Evolutionary conservation across 2,113 vertebrate genomes (phyloP).

Genomic region (Phrynosoma platyrhinos): DNA sequence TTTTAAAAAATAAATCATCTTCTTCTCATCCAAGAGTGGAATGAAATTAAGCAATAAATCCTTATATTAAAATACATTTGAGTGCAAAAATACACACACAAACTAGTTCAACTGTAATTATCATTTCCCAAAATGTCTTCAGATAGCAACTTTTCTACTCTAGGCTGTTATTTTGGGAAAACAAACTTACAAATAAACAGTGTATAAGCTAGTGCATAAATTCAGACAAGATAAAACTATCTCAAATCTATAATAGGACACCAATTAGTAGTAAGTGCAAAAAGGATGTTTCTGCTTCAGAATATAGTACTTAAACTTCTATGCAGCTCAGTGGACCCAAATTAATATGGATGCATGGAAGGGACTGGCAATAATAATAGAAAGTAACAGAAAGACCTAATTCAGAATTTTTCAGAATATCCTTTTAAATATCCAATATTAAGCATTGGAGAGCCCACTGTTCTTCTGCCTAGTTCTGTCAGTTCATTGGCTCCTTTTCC

Average conservation of each 20-base stretch:
- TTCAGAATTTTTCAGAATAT: background rate
- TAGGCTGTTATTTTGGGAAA: background rate
- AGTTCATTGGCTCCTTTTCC: background rate
- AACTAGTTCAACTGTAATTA: conserved; percentile 8
- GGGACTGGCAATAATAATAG: conserved; percentile 5
- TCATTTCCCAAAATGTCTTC: background rate
- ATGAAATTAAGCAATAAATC: conserved; percentile 13
- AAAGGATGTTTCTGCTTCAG: conserved; percentile 54
- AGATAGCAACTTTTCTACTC: conserved; percentile 1
- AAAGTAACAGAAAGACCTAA: background rate
- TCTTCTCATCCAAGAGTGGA: background rate
- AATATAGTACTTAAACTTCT: conserved; percentile 62
- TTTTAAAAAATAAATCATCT: background rate
- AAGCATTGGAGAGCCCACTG: background rate
- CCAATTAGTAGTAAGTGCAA: conserved; percentile 58
- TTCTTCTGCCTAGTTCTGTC: background rate
- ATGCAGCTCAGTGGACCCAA: conserved; percentile 34
- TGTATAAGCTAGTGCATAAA: background rate
- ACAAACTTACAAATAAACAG: background rate
- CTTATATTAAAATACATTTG: background rate
- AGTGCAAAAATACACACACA: too few species aligned
- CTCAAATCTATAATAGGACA: conserved; percentile 32
- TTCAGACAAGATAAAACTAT: conserved; percentile 2
- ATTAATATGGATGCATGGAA: conserved; percentile 65
- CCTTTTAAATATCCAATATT: background rate